Evolutionary conservation across 2,797 vertebrate species (phyloP), one percentile per base, ranked within the genome.

Genomic region (Lepidocolaptes lacrymiger): DNA sequence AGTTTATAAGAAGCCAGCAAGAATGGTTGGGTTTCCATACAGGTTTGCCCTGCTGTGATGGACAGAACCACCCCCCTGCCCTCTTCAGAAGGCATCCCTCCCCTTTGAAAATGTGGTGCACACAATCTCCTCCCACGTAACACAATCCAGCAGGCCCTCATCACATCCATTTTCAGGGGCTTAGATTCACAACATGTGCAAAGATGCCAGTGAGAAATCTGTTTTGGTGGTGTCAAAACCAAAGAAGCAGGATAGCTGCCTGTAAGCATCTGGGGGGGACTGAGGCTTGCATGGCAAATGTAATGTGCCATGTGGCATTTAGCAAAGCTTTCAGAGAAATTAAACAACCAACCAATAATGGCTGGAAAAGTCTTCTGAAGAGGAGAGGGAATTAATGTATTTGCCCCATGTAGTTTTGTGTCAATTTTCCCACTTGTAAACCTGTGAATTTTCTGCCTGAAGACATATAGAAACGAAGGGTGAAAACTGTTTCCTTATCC

Each of bases 21-120:
- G 91, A 92, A 85, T 61, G 69, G 84, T 43, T 96, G 64, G n/a
- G 55, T 96, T 96, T 96, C 88, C 67, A 69, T 19, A 80, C 9
- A 44, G 54, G 36, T 76, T 27, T 91, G 83, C 37, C 88, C 96
- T 52, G 87, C 95, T 92, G 85, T 89, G 95, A 92, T 92, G 54
- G 79, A 55, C 58, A 96, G 85, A 91, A 93, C 3, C n/a, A n/a
- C 21, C 23, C 66, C 88, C 51, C 62, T 9, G 39, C 55, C 86
- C 88, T 80, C 72, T 95, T 91, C 72, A 83, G 77, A 85, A 94
- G 44, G 67, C 88, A 80, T 49, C 37, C 16, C 21, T 56, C 36
- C 63, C 34, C 56, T 86, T 58, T 77, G 88, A 87, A 94, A 93
- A 66, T 15, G 71, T 37, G 76, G 44, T 2, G 4, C 4, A 1